Evolutionary conservation across 2,113 vertebrate species (phyloP).

Genomic region (Oncorhynchus tshawytscha): DNA sequence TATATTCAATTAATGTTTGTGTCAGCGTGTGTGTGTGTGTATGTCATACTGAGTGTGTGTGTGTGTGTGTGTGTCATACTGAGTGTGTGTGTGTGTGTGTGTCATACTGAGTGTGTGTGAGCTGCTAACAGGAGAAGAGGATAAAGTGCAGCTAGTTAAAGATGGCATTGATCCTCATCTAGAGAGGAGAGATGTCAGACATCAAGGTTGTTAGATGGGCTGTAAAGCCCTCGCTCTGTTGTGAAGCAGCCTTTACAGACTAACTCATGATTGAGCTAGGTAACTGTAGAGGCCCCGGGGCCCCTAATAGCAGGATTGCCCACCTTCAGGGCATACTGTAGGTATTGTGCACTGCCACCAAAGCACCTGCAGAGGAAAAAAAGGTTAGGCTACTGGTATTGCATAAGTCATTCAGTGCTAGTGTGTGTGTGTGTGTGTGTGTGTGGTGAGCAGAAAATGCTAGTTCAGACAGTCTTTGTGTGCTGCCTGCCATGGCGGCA

Average conservation of each 20-base stretch:
- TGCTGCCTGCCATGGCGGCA: not conserved
- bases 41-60: no score
- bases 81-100: no score
- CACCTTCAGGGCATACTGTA: not conserved
- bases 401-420: not conserved
- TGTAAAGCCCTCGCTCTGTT: no score
- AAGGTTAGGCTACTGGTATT: not conserved
- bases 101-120: no score
- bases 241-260: no score
- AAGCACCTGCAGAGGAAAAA: not conserved
- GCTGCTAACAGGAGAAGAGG: not conserved
- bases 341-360: not conserved
- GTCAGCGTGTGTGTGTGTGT: not conserved
- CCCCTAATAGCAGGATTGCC: not conserved
- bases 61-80: not conserved
- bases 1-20: not conserved
- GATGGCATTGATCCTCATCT: not conserved
- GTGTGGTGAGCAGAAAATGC: not conserved
- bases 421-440: not conserved
- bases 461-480: not conserved
- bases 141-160: not conserved
- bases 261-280: not conserved
- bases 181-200: not conserved
- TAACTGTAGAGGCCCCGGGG: not conserved
- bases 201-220: not conserved